Evolutionary conservation across 1,140 invertebrate genomes (phyloP), one percentile per base, ranked within the genome.

Genomic region (Idris sp.): DNA sequence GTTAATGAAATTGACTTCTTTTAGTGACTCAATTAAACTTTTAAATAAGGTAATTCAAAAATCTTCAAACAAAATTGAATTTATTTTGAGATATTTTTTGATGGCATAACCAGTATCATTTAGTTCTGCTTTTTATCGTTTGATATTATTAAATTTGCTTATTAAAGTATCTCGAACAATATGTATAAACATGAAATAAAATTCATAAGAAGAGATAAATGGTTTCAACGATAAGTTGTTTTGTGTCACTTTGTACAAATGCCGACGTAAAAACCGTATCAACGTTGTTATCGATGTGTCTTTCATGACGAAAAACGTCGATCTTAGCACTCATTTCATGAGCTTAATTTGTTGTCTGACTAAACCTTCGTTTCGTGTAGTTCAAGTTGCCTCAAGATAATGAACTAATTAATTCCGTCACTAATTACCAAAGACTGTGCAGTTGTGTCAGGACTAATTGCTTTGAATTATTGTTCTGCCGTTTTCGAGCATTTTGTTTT

Each of bases 321-420:
- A 69, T 61, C 56, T 67, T 43, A 13, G 3, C 31, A 36, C 13
- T 61, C 31, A 36, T 74, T 74, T 65, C 36, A 59, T 67, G 36
- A 26, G 33, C 48, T 74, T 74, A 71, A 77, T 74, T 46, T 61
- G 30, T 22, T 62, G 43, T 25, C 31, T 46, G 64, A 25, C 33
- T 22, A 44, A 33, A 14, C 31, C 67, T 16, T 61, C 61, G 51
- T 74, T 71, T 51, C 33, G 36, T 14, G 19, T 53, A 65, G 62
- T 54, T 40, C 49, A 46, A 69, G 53, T 71, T 53, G 61, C 67
- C 56, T 38, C 59, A 64, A 81, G 81, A 83, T 85, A 84, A 84
- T 81, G 53, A 62, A 77, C 77, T 84, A 84, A 85, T 85, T 85
- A 85, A 85, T 84, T 85, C 77, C 64, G 68, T 77, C 65, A 76